A percentile compares a stretch with the other conserved stretches of the same genome.
Evolutionary conservation across 2,113 vertebrate species (phyloP).

Genomic region (Pachyramphus minor): DNA sequence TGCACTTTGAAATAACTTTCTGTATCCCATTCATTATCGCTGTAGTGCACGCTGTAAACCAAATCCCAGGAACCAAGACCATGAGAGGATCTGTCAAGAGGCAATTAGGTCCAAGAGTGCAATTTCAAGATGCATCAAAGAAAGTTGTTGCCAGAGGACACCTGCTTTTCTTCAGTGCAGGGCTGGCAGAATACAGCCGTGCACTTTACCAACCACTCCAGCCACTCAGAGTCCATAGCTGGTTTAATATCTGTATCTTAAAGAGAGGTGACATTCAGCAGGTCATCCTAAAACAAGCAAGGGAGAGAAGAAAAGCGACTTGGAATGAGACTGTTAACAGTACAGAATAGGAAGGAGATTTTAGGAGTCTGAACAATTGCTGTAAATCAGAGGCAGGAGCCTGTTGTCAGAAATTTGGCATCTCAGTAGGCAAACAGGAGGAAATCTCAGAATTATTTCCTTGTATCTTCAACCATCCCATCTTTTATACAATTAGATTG

Average conservation of each 20-base stretch:
- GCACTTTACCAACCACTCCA: neutral
- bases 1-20: neutral
- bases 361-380: neutral
- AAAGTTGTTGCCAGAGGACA: neutral
- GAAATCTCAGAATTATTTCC: neutral
- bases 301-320: neutral
- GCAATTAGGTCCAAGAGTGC: neutral
- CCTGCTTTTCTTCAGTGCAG: neutral
- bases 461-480: neutral
- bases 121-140: neutral
- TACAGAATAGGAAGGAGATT: neutral
- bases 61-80: neutral
- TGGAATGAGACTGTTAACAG: neutral
- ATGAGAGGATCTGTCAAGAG: neutral
- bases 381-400: neutral
- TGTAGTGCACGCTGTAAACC: neutral
- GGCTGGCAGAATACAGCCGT: neutral
- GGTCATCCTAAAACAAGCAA: neutral
- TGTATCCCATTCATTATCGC: neutral
- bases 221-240: neutral
- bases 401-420: neutral
- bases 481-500: neutral
- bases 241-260: neutral
- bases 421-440: neutral
- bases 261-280: neutral